Evolutionary conservation across 2,888 invertebrate genomes (phyloP), one percentile per base, ranked within the genome.

Genomic region (Dicyrtomina minuta): DNA sequence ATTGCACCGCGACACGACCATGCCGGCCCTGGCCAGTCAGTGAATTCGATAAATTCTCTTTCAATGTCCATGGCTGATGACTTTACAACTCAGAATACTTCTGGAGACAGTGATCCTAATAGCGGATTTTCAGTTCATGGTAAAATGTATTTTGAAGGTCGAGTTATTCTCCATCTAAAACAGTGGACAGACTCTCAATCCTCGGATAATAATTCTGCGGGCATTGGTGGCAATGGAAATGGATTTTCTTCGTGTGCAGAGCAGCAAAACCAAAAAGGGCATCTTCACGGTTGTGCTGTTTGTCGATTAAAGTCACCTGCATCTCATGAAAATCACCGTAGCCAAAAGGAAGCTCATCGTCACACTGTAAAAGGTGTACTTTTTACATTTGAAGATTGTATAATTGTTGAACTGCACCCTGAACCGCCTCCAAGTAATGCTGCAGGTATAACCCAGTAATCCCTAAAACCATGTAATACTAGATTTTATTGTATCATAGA

Each of bases 301-400:
- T 75, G 75, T 26, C 60, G 73, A 13, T 62, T 72, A 4, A 55
- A 62, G 41, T 58, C 61, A 12, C 43, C 61, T 20, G 39, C 39
- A 33, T 59, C 60, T 20, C 53, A 70, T 27, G 67, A 69, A 39
- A 68, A 46, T 22, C 61, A 66, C 59, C 55, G 66, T 17, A 43
- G 27, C 1, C 70, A 66, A 15, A 71, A 72, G 33, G 73, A 75
- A 22, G 65, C 65, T 22, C 75, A 75, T 64, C 49, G 75, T 46
- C 75, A 75, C 44, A 70, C 70, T 15, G 71, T 75, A 4, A 59
- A 64, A 61, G 75, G 73, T 5, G 70, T 75, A 13, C 33, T 75
- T 12, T 75, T 71, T 46, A 73, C 73, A 22, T 73, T 73, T 66
- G 73, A 73, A 65, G 75, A 75, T 44, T 73, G 72, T 41, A 73